Percentiles rank a stretch among this genome's conserved stretches.
phyloP scores from a whole-genome alignment of 2,797 vertebrate species.

The Vultur gryphus region DNA sequence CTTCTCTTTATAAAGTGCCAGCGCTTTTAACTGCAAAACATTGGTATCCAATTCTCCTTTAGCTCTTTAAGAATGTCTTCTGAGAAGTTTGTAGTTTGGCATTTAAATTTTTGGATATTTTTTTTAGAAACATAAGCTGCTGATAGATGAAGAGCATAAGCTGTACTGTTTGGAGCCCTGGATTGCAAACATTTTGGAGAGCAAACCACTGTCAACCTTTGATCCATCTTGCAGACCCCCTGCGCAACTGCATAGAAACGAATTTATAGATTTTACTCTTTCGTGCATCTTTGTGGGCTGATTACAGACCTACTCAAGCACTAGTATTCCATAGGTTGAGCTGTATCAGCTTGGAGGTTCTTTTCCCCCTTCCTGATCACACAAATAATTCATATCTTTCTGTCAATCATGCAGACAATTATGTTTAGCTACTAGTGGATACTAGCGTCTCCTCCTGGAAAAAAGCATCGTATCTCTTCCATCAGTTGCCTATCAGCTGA shows the following conservation, averaged over 20 bases:
- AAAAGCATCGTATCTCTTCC: neutral
- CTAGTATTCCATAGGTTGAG: neutral
- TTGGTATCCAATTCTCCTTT: constrained; percentile 32
- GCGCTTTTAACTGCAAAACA: constrained; percentile 47
- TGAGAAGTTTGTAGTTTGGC: constrained; percentile 18
- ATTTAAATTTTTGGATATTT: neutral
- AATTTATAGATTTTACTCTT: neutral
- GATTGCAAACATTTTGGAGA: neutral
- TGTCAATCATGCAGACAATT: neutral
- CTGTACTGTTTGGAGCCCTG: neutral
- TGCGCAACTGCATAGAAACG: neutral
- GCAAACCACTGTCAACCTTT: neutral
- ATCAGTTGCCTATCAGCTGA: neutral
- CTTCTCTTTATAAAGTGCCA: constrained; percentile 63
- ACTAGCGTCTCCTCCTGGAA: neutral
- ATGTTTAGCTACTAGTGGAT: neutral
- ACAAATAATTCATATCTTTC: neutral
- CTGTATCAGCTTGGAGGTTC: neutral
- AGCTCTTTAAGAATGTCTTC: constrained; percentile 30
- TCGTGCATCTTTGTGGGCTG: neutral
- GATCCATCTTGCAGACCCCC: neutral
- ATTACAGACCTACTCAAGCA: neutral
- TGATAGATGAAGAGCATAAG: constrained; percentile 22
- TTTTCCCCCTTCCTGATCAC: neutral
- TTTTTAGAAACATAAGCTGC: constrained; percentile 12